Conservation (phyloP, 2,888 invertebrate genomes). For the Ornithoptera alexandrae region DNA sequence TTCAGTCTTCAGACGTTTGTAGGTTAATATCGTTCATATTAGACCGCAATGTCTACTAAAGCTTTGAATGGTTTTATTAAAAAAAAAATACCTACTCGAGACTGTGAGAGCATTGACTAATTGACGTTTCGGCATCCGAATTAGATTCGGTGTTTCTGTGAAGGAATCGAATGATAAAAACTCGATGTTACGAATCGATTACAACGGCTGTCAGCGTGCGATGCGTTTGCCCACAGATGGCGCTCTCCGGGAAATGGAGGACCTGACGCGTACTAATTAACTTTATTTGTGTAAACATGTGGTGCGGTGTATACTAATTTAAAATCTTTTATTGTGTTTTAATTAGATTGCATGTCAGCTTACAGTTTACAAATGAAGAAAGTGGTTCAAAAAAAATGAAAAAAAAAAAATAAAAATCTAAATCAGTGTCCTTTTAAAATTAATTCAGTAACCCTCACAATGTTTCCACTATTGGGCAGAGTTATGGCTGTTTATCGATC, state of each 20-base stretch:
- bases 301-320: slow-evolving; percentile 37
- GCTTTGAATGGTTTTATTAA: not conserved
- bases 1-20: too few relatives aligned
- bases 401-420: too few relatives aligned
- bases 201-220: slow-evolving; percentile 59
- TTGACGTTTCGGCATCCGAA: slow-evolving; percentile 48
- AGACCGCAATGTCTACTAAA: not conserved
- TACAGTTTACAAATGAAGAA: slow-evolving; percentile 5
- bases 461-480: too few relatives aligned
- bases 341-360: slow-evolving; percentile 29
- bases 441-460: too few relatives aligned
- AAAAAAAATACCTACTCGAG: slow-evolving; percentile 8
- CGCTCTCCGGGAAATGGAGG: slow-evolving; percentile 42
- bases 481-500: too few relatives aligned
- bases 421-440: too few relatives aligned
- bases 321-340: slow-evolving; percentile 38
- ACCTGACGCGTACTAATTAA: slow-evolving; percentile 39
- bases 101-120: slow-evolving; percentile 71
- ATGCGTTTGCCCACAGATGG: slow-evolving; percentile 64
- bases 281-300: slow-evolving; percentile 43
- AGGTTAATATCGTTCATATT: not conserved
- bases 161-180: slow-evolving; percentile 37
- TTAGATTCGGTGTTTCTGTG: slow-evolving; percentile 42
- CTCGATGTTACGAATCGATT: slow-evolving; percentile 67
- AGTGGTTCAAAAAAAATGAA: not conserved